A percentile compares a stretch with the other conserved stretches of the same genome.
phyloP scores from a whole-genome alignment of 2,797 vertebrate genomes.

The Microctenopoma steveboyesi region DNA sequence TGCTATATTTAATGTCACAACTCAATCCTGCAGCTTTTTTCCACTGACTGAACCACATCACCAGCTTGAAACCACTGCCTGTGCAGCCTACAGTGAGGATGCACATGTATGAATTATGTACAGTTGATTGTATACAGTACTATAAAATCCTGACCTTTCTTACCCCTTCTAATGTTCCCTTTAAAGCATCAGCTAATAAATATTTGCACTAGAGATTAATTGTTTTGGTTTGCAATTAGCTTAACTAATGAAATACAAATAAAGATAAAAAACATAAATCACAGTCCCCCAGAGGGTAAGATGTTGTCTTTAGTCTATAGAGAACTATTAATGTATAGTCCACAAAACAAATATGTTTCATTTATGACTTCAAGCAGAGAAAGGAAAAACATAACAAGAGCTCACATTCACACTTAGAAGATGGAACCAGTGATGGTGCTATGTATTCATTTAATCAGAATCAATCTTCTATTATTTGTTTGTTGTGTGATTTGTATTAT shows the following conservation, averaged over 20 bases:
- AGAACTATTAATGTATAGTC: too few relatives aligned
- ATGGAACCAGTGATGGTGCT: neutral
- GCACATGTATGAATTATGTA: neutral
- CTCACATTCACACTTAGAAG: neutral
- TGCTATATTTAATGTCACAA: slow-evolving; percentile 37
- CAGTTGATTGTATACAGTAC: neutral
- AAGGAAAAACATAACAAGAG: neutral
- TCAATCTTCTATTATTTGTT: neutral
- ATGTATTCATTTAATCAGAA: neutral
- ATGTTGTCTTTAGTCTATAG: neutral
- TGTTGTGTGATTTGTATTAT: neutral
- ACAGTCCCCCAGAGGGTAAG: neutral
- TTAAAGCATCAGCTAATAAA: neutral
- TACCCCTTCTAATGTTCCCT: neutral
- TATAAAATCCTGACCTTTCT: neutral
- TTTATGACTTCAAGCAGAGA: neutral
- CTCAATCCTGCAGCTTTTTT: slow-evolving; percentile 9
- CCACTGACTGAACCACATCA: neutral
- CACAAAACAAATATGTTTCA: neutral
- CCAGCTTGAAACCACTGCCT: neutral
- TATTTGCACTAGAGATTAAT: neutral
- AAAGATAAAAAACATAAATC: neutral
- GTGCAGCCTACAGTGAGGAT: neutral
- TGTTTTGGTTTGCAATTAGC: neutral
- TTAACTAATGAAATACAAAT: neutral